Conservation (phyloP, 2,888 invertebrate genomes). For the Scaptomyza tumidula region DNA sequence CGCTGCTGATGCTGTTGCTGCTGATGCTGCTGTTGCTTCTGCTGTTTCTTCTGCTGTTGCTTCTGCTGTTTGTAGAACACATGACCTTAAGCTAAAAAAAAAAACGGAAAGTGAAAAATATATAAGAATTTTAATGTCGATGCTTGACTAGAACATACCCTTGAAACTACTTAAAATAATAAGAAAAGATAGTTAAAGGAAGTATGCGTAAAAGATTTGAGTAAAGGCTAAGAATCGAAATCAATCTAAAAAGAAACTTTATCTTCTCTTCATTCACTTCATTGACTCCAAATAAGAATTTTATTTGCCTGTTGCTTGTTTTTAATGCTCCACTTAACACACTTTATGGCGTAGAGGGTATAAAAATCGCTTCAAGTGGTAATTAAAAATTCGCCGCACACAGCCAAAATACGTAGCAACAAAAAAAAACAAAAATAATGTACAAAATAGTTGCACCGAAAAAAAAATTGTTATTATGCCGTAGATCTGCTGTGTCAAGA, state of each 20-base stretch:
- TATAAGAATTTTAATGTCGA: background rate
- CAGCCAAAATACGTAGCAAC: slow-evolving; percentile 42
- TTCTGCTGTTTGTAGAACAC: slow-evolving; percentile 33
- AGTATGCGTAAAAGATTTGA: too few relatives aligned
- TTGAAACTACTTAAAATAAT: background rate
- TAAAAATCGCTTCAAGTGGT: slow-evolving; percentile 39
- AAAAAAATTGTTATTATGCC: slow-evolving; percentile 54
- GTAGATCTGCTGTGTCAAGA: slow-evolving; percentile 53
- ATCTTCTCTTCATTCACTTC: too few relatives aligned
- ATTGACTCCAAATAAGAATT: background rate
- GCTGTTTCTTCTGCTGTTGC: slow-evolving; percentile 3
- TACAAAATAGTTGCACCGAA: background rate
- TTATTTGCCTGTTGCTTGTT: slow-evolving; percentile 6
- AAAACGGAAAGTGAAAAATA: background rate
- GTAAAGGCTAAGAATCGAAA: too few relatives aligned
- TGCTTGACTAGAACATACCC: background rate
- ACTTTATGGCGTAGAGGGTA: slow-evolving; percentile 31
- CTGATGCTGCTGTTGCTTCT: slow-evolving; percentile 11
- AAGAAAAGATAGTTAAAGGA: background rate
- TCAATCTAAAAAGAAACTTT: too few relatives aligned
- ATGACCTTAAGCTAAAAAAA: slow-evolving; percentile 45
- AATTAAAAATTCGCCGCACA: slow-evolving; percentile 60
- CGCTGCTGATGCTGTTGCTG: slow-evolving; percentile 14
- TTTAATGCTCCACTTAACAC: background rate
- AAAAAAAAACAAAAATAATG: slow-evolving; percentile 18